A percentile compares a stretch with the other conserved stretches of the same genome.
Conservation (phyloP, 2,888 invertebrate genomes). For the Platerodrilus igneus region DNA sequence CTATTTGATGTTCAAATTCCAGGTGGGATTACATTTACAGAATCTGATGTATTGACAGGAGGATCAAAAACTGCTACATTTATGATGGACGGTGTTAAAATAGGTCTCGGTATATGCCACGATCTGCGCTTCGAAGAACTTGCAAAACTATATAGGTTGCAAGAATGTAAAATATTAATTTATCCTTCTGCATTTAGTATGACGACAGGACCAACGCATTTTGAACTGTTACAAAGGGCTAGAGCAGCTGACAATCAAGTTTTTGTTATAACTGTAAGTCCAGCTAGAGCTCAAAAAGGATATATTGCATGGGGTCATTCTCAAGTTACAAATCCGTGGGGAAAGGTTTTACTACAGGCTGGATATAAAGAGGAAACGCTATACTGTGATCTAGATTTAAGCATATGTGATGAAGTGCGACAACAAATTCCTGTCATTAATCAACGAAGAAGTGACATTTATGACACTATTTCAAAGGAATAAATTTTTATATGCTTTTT, state of each 20-base stretch:
- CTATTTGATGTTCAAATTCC: constrained; percentile 95
- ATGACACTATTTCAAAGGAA: constrained; percentile 55
- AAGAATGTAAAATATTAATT: constrained; percentile 78
- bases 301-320: constrained; percentile 91
- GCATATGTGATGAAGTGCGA: constrained; percentile 68
- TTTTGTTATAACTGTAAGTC: constrained; percentile 79
- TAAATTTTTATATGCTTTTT: too few relatives aligned
- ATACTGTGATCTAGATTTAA: constrained; percentile 71
- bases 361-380: constrained; percentile 67
- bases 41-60: constrained; percentile 76
- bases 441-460: constrained; percentile 65
- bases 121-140: constrained; percentile 89
- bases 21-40: constrained; percentile 83
- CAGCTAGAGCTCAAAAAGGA: constrained; percentile 69
- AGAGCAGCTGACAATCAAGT: constrained; percentile 87
- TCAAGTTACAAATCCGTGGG: constrained; percentile 79
- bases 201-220: constrained; percentile 92
- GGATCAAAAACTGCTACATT: constrained; percentile 73
- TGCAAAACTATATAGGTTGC: constrained; percentile 63
- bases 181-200: constrained; percentile 96
- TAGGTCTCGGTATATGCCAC: constrained; percentile 93
- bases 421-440: constrained; percentile 74
- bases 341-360: constrained; percentile 64
- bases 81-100: constrained; percentile 62
- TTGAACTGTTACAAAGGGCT: constrained; percentile 77